Conservation (phyloP, 2,888 invertebrate species). For the Melipona beecheii region DNA sequence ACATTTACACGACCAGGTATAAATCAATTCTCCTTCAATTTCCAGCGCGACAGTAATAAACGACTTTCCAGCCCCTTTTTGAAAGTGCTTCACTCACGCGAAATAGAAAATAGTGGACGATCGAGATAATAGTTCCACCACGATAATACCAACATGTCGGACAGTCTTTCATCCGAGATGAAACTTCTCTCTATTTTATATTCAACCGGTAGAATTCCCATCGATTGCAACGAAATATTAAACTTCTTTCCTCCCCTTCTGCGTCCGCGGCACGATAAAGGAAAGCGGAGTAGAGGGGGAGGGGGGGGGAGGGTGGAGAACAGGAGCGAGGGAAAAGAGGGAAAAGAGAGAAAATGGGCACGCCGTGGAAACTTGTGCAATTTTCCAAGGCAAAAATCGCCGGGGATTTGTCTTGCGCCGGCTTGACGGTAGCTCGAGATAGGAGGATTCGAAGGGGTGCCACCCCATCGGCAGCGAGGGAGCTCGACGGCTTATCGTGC, state of each 20-base stretch:
- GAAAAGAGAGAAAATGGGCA: neutral
- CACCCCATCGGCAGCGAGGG: conserved; percentile 20
- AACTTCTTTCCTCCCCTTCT: conserved; percentile 2
- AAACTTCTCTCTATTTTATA: neutral
- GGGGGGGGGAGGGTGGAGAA: too few relatives aligned
- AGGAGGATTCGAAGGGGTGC: conserved; percentile 43
- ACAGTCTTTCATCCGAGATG: neutral
- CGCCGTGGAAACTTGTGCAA: conserved; percentile 34
- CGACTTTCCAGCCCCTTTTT: too few relatives aligned
- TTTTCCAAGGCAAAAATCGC: conserved; percentile 42
- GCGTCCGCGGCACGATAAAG: neutral
- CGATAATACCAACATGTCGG: neutral
- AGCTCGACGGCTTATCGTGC: conserved; percentile 50
- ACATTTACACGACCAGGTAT: neutral
- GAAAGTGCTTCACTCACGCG: neutral
- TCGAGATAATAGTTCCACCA: neutral
- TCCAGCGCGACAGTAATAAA: neutral
- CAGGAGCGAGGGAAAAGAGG: too few relatives aligned
- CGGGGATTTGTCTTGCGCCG: conserved; percentile 47
- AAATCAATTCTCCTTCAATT: neutral
- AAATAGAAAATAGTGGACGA: neutral
- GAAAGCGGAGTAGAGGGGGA: too few relatives aligned
- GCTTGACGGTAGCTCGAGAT: conserved; percentile 43
- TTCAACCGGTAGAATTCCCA: conserved; percentile 4
- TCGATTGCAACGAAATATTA: conserved; percentile 31